Conservation (phyloP, 2,888 invertebrate species). For the Pheosia gnoma region DNA sequence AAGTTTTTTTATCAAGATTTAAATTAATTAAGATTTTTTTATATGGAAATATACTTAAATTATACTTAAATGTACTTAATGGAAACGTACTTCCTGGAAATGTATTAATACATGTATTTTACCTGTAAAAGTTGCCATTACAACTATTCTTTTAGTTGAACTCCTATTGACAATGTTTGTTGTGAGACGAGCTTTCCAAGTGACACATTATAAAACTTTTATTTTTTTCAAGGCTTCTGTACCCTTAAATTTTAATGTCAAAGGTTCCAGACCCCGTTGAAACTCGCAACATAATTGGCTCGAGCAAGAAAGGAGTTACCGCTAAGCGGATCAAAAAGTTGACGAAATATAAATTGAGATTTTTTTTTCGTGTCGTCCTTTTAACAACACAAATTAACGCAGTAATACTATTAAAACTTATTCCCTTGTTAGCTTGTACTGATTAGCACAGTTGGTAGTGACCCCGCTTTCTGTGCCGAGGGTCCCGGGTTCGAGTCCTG, state of each 20-base stretch:
- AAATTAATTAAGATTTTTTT: too few relatives aligned
- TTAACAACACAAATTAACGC: background rate
- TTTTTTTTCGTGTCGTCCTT: slow-evolving; percentile 13
- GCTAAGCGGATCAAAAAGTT: slow-evolving; percentile 38
- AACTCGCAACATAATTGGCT: slow-evolving; percentile 29
- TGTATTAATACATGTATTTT: too few relatives aligned
- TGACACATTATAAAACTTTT: background rate
- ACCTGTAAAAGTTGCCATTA: too few relatives aligned
- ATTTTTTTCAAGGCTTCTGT: background rate
- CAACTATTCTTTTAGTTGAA: too few relatives aligned
- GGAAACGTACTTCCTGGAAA: too few relatives aligned
- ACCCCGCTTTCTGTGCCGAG: too few relatives aligned
- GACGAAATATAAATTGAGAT: slow-evolving; percentile 22
- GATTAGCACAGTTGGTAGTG: too few relatives aligned
- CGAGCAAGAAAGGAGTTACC: slow-evolving; percentile 22
- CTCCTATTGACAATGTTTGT: too few relatives aligned
- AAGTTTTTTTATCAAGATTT: too few relatives aligned
- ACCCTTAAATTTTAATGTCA: slow-evolving; percentile 11
- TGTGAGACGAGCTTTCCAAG: background rate
- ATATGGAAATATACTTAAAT: too few relatives aligned
- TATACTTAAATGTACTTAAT: too few relatives aligned
- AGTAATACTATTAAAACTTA: slow-evolving; percentile 36
- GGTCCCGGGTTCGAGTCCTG: too few relatives aligned
- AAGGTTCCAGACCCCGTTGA: slow-evolving; percentile 10
- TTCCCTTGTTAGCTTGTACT: background rate